Evolutionary conservation across 2,888 invertebrate species (phyloP).

Genomic region (Eristalis intricaria): DNA sequence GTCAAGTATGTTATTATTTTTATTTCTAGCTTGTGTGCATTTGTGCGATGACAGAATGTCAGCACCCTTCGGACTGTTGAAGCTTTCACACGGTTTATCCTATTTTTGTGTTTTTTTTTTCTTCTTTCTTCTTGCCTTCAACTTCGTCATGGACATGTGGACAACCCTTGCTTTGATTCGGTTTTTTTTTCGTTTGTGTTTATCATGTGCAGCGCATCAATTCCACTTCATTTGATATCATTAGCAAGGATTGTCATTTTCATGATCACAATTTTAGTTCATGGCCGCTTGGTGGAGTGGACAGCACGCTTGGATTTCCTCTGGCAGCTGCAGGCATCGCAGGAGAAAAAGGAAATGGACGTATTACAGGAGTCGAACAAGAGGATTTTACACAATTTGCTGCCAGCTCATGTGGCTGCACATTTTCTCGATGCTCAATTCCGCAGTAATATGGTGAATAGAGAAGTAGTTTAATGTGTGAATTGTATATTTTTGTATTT

Average conservation of each 20-base stretch:
- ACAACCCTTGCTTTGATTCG: slow-evolving; percentile 7
- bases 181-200: background rate
- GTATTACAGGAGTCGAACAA: slow-evolving; percentile 95
- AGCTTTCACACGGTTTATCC: slow-evolving; percentile 28
- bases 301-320: slow-evolving; percentile 92
- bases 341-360: slow-evolving; percentile 96
- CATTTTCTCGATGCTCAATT: slow-evolving; percentile 96
- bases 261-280: slow-evolving; percentile 91
- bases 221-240: slow-evolving; percentile 90
- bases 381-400: slow-evolving; percentile 92
- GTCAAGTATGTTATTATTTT: slow-evolving; percentile 84
- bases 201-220: slow-evolving; percentile 82
- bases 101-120: slow-evolving; percentile 10
- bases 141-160: slow-evolving; percentile 32
- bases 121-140: slow-evolving; percentile 49
- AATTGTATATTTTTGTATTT: slow-evolving; percentile 36
- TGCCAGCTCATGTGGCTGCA: slow-evolving; percentile 95
- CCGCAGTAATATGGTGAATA: slow-evolving; percentile 90
- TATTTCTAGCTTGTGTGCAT: background rate
- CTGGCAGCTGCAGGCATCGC: slow-evolving; percentile 93
- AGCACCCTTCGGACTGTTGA: slow-evolving; percentile 31
- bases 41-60: slow-evolving; percentile 7
- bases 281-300: slow-evolving; percentile 93
- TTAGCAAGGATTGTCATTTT: slow-evolving; percentile 91
- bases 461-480: slow-evolving; percentile 51